phyloP scores from a whole-genome alignment of 2,113 vertebrate species.

The Erythrocercus mccallii region DNA sequence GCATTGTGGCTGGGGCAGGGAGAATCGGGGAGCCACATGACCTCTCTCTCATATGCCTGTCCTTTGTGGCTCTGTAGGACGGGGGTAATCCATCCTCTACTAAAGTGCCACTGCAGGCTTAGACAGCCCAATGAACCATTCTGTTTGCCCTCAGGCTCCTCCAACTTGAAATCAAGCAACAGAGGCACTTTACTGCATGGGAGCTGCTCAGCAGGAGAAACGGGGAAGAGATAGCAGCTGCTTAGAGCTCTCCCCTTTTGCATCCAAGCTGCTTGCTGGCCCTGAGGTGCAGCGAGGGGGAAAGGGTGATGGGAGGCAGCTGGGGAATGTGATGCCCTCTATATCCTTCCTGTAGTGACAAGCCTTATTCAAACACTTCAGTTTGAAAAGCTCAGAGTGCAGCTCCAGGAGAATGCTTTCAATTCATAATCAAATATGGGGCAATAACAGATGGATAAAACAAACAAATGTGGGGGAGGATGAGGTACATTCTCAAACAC shows the following conservation, averaged over 20 bases:
- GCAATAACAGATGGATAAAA: conserved; percentile 65
- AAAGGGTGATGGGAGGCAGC: conserved; percentile 59
- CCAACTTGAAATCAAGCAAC: background rate
- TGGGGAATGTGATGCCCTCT: conserved; percentile 55
- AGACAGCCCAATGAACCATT: background rate
- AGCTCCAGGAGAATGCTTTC: conserved; percentile 52
- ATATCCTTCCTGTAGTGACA: conserved; percentile 62
- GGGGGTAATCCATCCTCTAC: background rate
- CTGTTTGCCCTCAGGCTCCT: conserved; percentile 6
- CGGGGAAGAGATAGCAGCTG: conserved; percentile 12
- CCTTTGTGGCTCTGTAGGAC: background rate
- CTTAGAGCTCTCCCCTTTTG: background rate
- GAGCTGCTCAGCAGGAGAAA: conserved; percentile 16
- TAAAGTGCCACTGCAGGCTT: background rate
- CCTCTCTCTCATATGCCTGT: background rate
- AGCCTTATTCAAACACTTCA: conserved; percentile 65
- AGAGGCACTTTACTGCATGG: background rate
- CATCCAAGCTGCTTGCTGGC: background rate
- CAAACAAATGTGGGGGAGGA: conserved; percentile 53
- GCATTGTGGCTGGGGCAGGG: background rate
- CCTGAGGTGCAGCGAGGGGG: conserved; percentile 25
- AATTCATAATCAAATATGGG: conserved; percentile 63
- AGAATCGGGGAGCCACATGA: background rate
- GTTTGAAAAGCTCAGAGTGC: conserved; percentile 55
- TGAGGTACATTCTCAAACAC: conserved; percentile 33